These are phyloP conservation scores for Rhizomys pruinosus DNA, from an alignment of 2,113 vertebrate genomes.

Conservation along the genomic window DNA sequence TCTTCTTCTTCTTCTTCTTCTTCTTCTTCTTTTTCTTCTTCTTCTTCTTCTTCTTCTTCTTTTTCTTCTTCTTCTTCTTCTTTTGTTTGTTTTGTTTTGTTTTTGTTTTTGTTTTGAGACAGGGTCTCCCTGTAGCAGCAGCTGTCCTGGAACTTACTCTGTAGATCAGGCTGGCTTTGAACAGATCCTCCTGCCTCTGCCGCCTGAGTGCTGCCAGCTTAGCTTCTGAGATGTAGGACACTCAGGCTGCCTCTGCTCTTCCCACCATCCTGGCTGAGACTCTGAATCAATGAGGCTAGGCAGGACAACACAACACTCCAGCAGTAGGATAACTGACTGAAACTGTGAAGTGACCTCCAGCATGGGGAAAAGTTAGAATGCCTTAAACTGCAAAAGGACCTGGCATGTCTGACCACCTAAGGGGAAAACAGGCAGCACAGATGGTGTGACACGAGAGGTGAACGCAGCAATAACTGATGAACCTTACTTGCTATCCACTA, in stretches of 20 bases:
- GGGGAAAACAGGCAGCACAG: neutral
- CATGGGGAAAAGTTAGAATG: neutral
- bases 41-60: no score
- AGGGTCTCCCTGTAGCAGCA: no score
- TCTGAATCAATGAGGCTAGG: no score
- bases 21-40: no score
- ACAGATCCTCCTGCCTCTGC: no score
- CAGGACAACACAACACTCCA: neutral
- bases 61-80: no score
- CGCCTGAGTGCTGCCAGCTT: no score
- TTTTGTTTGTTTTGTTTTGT: no score
- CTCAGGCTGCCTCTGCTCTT: neutral
- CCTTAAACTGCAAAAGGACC: neutral
- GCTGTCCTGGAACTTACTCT: no score
- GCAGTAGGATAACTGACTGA: neutral
- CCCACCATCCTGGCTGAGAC: neutral
- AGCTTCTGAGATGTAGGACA: neutral
- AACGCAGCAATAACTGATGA: neutral
- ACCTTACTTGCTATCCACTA: neutral
- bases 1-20: no score
- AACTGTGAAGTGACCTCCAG: neutral
- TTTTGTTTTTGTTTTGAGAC: no score
- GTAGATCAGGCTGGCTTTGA: no score
- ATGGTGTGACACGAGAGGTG: neutral
- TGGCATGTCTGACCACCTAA: neutral